Evolutionary conservation across 2,113 vertebrate genomes (phyloP).

Genomic region (Protobothrops flavoviridis): DNA sequence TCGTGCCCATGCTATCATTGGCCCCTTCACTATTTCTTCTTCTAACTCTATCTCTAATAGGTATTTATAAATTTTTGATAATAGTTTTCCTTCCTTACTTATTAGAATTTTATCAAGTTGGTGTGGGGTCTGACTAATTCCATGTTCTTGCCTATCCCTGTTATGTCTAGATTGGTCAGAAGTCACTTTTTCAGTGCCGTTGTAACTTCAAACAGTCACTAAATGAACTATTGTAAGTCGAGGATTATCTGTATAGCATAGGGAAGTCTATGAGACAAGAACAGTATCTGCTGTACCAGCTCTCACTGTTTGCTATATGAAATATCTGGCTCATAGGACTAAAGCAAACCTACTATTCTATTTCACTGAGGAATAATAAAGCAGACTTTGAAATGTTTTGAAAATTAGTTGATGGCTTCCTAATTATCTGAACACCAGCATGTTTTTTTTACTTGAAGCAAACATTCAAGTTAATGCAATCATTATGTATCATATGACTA

Average conservation of each 20-base stretch:
- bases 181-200: too few species aligned
- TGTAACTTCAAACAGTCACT: not conserved
- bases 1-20: too few species aligned
- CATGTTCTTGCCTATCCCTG: too few species aligned
- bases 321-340: not conserved
- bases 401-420: slow-evolving; percentile 5
- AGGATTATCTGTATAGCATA: not conserved
- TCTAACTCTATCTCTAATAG: too few species aligned
- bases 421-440: slow-evolving; percentile 8
- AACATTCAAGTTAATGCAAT: slow-evolving; percentile 2
- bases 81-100: too few species aligned
- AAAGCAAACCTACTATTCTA: not conserved
- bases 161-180: too few species aligned
- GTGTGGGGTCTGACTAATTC: too few species aligned
- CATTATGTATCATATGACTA: slow-evolving; percentile 11
- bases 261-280: not conserved
- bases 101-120: too few species aligned
- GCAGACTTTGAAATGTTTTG: not conserved
- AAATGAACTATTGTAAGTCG: not conserved
- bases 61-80: too few species aligned
- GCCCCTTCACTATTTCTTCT: too few species aligned
- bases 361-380: not conserved
- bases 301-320: not conserved
- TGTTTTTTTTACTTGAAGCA: slow-evolving; percentile 1
- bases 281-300: not conserved